These are phyloP conservation scores for Spodoptera exigua DNA, from an alignment of 2,888 invertebrate genomes.

Conservation along the genomic window DNA sequence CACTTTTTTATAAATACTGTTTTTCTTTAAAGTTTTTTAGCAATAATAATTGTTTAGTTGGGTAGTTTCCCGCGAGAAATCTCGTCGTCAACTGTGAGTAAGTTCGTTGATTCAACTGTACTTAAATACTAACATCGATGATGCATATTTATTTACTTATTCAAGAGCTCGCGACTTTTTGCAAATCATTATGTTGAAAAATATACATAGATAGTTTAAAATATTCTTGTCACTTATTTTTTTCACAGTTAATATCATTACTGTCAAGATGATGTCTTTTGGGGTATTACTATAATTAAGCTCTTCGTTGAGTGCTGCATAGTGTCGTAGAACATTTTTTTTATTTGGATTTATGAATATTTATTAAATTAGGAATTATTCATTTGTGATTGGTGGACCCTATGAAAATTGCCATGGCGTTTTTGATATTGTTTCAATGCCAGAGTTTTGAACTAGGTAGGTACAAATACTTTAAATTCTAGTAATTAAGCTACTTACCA, in stretches of 20 bases:
- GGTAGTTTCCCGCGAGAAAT: conserved; percentile 48
- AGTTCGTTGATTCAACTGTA: conserved; percentile 49
- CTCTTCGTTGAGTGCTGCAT: no score
- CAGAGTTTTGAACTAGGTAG: no score
- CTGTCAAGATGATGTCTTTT: no score
- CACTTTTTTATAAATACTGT: conserved; percentile 31
- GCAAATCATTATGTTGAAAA: conserved; percentile 12
- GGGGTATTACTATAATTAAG: no score
- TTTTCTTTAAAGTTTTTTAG: not conserved
- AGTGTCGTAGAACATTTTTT: no score
- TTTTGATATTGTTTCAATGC: no score
- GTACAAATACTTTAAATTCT: no score
- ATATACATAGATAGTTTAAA: conserved; percentile 10
- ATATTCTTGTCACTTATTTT: conserved; percentile 9
- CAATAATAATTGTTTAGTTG: not conserved
- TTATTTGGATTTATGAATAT: no score
- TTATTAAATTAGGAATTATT: no score
- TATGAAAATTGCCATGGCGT: no score
- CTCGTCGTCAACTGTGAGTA: conserved; percentile 55
- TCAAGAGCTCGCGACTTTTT: conserved; percentile 8
- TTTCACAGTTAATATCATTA: not conserved
- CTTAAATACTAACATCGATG: conserved; percentile 51
- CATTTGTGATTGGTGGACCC: no score
- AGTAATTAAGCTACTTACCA: no score
- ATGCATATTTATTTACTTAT: conserved; percentile 26